Base-by-base conservation (phyloP, 1,140 invertebrate genomes). In the Drosophila lowei region DNA sequence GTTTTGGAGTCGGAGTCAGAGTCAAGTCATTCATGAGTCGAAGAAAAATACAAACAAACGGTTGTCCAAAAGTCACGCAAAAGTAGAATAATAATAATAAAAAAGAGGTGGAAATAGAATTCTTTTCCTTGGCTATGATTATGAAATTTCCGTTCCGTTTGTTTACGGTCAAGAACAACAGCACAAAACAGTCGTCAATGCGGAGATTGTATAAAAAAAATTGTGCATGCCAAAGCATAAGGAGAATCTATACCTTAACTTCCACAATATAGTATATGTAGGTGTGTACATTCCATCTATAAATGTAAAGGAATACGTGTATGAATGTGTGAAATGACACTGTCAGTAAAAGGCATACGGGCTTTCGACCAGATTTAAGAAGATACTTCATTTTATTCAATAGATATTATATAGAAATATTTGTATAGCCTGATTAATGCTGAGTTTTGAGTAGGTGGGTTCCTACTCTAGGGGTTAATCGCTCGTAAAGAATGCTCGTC, bases 141-240 rank as follows among this genome's bases (percentile, higher is more conserved):
- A 85, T 81, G 81, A 85, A 85, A 85, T 88, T 81, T 86, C 73
- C 77, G 81, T 76, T 68, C 53, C 47, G 44, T 68, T 77, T 85
- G 47, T 70, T 77, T 68, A 61, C 47, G 63, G 43, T 53, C 28
- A 74, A 70, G 16, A 3, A 13, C 34, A 38, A 38, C 34, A 38
- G 11, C 34, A 13, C 11, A 38, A 38, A 38, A 52, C 25, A 77
- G 59, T 62, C 66, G 59, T 62, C 66, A 59, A 65, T 58, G 66
- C 49, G 65, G 42, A 65, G 58, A 79, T 72, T 47, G 53, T 30
- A 30, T 9, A 9, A 9, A 9, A 7, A 43, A 52, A 80, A 77
- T 63, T 65, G 60, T 59, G 57, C 74, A 71, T 61, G 61, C 57
- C 49, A 23, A 75, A 42, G 66, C 64, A 68, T 47, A 58, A 38